Evolutionary conservation across 2,888 invertebrate genomes (phyloP).

Genomic region (Scaptomyza cyrtandrae): DNA sequence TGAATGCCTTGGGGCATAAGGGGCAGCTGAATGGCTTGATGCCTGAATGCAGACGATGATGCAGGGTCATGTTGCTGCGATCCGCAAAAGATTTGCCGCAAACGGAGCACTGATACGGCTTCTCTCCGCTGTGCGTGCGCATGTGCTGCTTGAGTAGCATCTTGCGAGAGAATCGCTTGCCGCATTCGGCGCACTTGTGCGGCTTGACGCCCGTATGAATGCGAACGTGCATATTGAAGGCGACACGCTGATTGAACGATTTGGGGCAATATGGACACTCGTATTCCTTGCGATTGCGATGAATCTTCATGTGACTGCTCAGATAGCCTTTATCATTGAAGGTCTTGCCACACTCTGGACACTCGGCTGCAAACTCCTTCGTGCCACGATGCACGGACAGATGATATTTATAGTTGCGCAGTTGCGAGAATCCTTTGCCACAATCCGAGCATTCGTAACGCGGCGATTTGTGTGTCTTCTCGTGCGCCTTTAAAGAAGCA

Average conservation of each 20-base stretch:
- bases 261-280: slow-evolving; percentile 92
- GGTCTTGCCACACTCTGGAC: slow-evolving; percentile 91
- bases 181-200: slow-evolving; percentile 90
- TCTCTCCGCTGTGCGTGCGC: slow-evolving; percentile 91
- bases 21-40: slow-evolving; percentile 90
- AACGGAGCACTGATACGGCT: slow-evolving; percentile 91
- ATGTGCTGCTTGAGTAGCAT: slow-evolving; percentile 94
- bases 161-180: slow-evolving; percentile 93
- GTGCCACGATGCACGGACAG: slow-evolving; percentile 92
- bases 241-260: slow-evolving; percentile 93
- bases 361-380: slow-evolving; percentile 90
- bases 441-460: slow-evolving; percentile 91
- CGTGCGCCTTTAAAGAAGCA: slow-evolving; percentile 79
- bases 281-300: slow-evolving; percentile 92
- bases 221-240: slow-evolving; percentile 94
- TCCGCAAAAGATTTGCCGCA: slow-evolving; percentile 94
- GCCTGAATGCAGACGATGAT: slow-evolving; percentile 92
- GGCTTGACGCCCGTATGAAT: slow-evolving; percentile 93
- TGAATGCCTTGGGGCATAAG: slow-evolving; percentile 89
- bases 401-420: slow-evolving; percentile 94
- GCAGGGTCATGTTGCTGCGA: slow-evolving; percentile 93
- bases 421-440: slow-evolving; percentile 92
- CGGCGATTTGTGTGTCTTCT: slow-evolving; percentile 84
- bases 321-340: slow-evolving; percentile 94
- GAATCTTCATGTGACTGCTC: slow-evolving; percentile 94